These are phyloP conservation scores for Musca vetustissima DNA, from an alignment of 1,140 invertebrate species.

Conservation along the genomic window DNA sequence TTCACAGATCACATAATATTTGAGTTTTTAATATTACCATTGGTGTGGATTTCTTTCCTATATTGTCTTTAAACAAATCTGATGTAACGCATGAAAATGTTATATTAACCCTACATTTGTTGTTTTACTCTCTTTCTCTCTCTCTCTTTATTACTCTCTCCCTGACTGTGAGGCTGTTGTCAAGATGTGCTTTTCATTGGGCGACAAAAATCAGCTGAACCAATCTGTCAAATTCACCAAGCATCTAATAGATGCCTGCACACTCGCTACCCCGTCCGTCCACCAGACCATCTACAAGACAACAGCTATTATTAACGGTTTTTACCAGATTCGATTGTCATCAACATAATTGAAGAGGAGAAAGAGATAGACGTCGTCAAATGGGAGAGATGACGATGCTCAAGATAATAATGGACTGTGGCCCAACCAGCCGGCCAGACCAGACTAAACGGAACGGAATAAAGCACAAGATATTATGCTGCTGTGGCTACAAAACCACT, in stretches of 20 bases:
- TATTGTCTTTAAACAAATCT: not conserved
- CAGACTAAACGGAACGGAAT: not conserved
- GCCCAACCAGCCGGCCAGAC: too few relatives aligned
- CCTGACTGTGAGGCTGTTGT: too few relatives aligned
- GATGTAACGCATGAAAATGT: not conserved
- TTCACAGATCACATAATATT: too few relatives aligned
- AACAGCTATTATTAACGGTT: constrained; percentile 13
- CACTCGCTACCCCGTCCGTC: too few relatives aligned
- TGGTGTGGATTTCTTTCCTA: too few relatives aligned
- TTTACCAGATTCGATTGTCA: constrained; percentile 5
- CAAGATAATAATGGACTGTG: too few relatives aligned
- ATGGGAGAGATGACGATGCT: not conserved
- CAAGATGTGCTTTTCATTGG: not conserved
- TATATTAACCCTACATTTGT: not conserved
- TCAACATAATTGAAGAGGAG: not conserved
- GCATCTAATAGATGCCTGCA: too few relatives aligned
- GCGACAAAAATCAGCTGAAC: not conserved
- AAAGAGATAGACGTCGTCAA: not conserved
- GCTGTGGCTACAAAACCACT: constrained; percentile 10
- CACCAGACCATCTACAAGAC: not conserved
- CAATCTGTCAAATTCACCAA: too few relatives aligned
- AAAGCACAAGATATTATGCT: not conserved
- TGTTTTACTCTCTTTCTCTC: not conserved
- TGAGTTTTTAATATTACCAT: too few relatives aligned
- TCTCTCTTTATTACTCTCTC: too few relatives aligned